Conservation (phyloP, 1,140 invertebrate species). For the Scaptomyza montana region DNA sequence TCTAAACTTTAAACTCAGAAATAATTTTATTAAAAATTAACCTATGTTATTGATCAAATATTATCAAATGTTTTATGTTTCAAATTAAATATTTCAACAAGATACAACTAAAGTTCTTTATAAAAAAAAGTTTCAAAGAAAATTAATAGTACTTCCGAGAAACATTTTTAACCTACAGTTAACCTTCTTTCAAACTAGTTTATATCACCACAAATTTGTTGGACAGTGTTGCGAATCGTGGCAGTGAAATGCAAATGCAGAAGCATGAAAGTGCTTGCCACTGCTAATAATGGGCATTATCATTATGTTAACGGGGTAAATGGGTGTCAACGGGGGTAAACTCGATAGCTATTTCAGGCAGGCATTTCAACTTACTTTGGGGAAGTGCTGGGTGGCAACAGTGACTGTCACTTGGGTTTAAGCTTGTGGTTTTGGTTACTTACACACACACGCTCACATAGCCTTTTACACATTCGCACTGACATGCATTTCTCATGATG, state of each 20-base stretch:
- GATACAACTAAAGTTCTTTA: too few relatives aligned
- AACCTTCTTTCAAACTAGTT: too few relatives aligned
- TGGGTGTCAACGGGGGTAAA: constrained; percentile 37
- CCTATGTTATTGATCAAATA: too few relatives aligned
- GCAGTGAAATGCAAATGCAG: constrained; percentile 60
- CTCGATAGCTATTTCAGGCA: constrained; percentile 71
- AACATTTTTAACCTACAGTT: too few relatives aligned
- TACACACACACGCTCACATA: constrained; percentile 7
- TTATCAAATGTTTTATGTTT: too few relatives aligned
- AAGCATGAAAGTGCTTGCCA: constrained; percentile 67
- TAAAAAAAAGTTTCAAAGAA: too few relatives aligned
- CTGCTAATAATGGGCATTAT: constrained; percentile 78
- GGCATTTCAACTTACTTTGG: constrained; percentile 20
- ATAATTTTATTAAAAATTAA: too few relatives aligned
- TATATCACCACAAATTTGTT: constrained; percentile 1
- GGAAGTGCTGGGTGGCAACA: not conserved
- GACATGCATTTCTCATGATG: constrained; percentile 78
- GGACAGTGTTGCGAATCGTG: constrained; percentile 37
- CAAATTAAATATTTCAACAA: too few relatives aligned
- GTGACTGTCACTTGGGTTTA: constrained; percentile 41
- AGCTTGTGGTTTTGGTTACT: constrained; percentile 39
- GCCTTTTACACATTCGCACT: not conserved
- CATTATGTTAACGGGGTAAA: constrained; percentile 59
- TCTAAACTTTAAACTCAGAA: too few relatives aligned
- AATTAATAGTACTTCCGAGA: too few relatives aligned